Conservation (phyloP, 2,888 invertebrate species). For the Nipponacmea schrenckii region DNA sequence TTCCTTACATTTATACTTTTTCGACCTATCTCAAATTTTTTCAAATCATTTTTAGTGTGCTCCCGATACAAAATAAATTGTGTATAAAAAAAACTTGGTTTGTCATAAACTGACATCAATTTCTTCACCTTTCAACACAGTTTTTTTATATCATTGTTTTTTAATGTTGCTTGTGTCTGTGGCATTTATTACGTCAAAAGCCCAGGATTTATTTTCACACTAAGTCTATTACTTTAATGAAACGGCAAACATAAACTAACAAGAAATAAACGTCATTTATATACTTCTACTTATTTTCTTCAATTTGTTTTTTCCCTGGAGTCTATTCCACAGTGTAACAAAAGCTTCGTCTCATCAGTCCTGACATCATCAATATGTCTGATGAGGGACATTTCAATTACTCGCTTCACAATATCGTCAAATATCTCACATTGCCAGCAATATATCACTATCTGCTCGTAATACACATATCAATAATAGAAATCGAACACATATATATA, state of each 20-base stretch:
- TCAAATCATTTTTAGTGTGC: too few relatives aligned
- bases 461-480: too few relatives aligned
- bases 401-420: slow-evolving; percentile 6
- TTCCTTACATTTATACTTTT: too few relatives aligned
- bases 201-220: neutral
- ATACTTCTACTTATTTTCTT: slow-evolving; percentile 6
- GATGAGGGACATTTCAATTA: slow-evolving; percentile 7
- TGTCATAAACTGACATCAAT: slow-evolving; percentile 2
- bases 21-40: too few relatives aligned
- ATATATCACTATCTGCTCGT: too few relatives aligned
- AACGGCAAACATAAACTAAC: slow-evolving; percentile 4
- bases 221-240: slow-evolving; percentile 1
- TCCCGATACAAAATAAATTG: too few relatives aligned
- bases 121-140: neutral
- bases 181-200: slow-evolving; percentile 5
- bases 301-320: slow-evolving; percentile 8
- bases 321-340: neutral
- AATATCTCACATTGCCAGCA: neutral
- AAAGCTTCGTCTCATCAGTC: neutral
- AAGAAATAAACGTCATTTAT: slow-evolving; percentile 6
- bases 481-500: too few relatives aligned
- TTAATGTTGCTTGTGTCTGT: slow-evolving; percentile 2
- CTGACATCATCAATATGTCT: slow-evolving; percentile 8
- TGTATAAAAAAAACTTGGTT: neutral
- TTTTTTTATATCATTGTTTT: neutral